Base-by-base conservation (phyloP, 2,888 invertebrate species). In the Melanchra persicariae region DNA sequence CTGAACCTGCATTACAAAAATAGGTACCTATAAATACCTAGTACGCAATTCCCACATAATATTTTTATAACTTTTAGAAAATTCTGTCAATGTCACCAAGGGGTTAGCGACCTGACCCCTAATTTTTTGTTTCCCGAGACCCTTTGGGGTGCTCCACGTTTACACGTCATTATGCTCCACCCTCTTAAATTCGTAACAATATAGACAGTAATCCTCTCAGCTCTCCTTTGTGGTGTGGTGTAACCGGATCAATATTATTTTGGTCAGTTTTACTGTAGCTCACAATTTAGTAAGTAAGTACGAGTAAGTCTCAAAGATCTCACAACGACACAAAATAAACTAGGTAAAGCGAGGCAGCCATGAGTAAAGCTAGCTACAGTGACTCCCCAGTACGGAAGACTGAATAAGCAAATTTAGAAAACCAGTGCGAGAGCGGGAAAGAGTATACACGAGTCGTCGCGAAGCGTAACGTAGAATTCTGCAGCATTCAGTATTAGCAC, bases 91-190 rank as follows among this genome's bases (percentile, higher is more conserved):
- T 71, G 30, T 62, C 19, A 57, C 10, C 1, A 26, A n/a, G 63
- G 63, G 55, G 63, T 57, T 43, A 63, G 26, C 26, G 63, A 73
- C 74, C 74, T 58, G 37, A 37, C 51, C 74, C 74, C 72, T 73
- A 43, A 64, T 64, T 58, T 51, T 37, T 40, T 51, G 26, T 37
- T 63, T 45, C 19, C 57, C 40, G 12, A 57, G 49, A 37, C 15
- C 2, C 17, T 45, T 4, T 26, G 22, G 73, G 57, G 22, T 57
- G 7, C 43, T 9, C 15, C 12, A 1, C 22, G 19, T 15, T 30
- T 24, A 55, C 15, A 37, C 12, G 37, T 37, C 7, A 22, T 8
- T 47, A n/a, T 40, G 7, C 9, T 1, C 19, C 30, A 43, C 54
- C 17, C 12, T 51, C 12, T 34, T 9, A 19, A 15, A 73, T 37